phyloP scores from a whole-genome alignment of 2,888 invertebrate species.

The Dorcus hopei region DNA sequence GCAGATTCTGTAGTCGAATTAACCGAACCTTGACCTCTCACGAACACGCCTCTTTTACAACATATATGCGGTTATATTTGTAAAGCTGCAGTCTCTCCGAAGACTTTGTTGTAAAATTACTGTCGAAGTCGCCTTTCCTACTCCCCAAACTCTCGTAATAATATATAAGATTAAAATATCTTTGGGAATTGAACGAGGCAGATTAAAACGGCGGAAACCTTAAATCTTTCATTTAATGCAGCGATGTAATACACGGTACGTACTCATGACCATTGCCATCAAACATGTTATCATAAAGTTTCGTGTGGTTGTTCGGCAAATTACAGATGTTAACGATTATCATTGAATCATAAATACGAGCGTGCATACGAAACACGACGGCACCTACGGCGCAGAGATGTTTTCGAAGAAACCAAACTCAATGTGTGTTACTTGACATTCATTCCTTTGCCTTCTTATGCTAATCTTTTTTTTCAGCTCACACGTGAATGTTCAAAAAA shows the following conservation, averaged over 20 bases:
- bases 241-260: constrained; percentile 11
- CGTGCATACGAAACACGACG: constrained; percentile 32
- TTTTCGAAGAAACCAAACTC: constrained; percentile 25
- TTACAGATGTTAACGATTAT: constrained; percentile 37
- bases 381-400: constrained; percentile 34
- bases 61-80: not conserved
- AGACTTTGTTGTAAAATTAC: too few species aligned
- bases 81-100: too few species aligned
- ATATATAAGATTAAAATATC: not conserved
- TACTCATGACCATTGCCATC: constrained; percentile 22
- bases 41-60: constrained; percentile 6
- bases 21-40: constrained; percentile 12
- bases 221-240: constrained; percentile 16
- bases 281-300: constrained; percentile 24
- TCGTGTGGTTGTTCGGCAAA: constrained; percentile 28
- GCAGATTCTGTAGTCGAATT: not conserved
- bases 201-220: constrained; percentile 3
- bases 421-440: not conserved
- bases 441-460: too few species aligned
- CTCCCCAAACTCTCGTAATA: too few species aligned
- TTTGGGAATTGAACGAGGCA: not conserved
- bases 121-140: too few species aligned
- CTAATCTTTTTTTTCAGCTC: too few species aligned
- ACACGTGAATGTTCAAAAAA: too few species aligned
- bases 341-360: constrained; percentile 33